Conservation (phyloP, 1,140 invertebrate genomes). For the Drosophila miranda region DNA sequence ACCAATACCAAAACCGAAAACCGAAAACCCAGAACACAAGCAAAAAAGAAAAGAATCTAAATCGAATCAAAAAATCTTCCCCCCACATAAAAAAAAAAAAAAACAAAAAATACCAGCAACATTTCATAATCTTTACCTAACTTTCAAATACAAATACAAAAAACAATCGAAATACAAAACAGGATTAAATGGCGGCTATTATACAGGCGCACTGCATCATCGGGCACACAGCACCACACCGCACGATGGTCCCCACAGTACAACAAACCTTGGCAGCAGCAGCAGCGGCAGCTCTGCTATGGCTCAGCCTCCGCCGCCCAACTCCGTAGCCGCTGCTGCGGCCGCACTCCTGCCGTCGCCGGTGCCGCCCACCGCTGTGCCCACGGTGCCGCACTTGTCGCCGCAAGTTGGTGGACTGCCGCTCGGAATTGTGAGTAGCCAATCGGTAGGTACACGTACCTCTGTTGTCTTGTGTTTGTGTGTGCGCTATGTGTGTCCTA, state of each 20-base stretch:
- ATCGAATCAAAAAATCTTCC: background rate
- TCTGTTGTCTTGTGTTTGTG: slow-evolving; percentile 65
- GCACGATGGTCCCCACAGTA: slow-evolving; percentile 86
- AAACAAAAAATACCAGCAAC: slow-evolving; percentile 46
- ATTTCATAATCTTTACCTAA: slow-evolving; percentile 54
- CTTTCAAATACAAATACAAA: slow-evolving; percentile 64
- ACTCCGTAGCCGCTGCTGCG: slow-evolving; percentile 63
- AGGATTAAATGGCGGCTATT: slow-evolving; percentile 88
- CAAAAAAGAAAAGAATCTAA: slow-evolving; percentile 13
- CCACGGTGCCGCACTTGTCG: slow-evolving; percentile 74
- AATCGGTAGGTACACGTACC: slow-evolving; percentile 81
- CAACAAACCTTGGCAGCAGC: slow-evolving; percentile 82
- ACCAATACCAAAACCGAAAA: slow-evolving; percentile 12
- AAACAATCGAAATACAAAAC: slow-evolving; percentile 83
- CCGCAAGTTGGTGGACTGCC: slow-evolving; percentile 80
- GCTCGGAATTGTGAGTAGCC: slow-evolving; percentile 82
- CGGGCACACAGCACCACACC: slow-evolving; percentile 91
- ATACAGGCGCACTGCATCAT: slow-evolving; percentile 88
- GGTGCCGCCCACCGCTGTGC: slow-evolving; percentile 62
- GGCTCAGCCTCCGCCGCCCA: slow-evolving; percentile 74
- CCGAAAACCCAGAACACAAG: slow-evolving; percentile 17
- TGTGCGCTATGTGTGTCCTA: slow-evolving; percentile 42
- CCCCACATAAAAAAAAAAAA: slow-evolving; percentile 36
- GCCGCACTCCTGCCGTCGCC: slow-evolving; percentile 64
- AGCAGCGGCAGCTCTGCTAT: slow-evolving; percentile 74